Evolutionary conservation across 2,888 invertebrate genomes (phyloP), one percentile per base, ranked within the genome.

Genomic region (Trissoscelio sp.): DNA sequence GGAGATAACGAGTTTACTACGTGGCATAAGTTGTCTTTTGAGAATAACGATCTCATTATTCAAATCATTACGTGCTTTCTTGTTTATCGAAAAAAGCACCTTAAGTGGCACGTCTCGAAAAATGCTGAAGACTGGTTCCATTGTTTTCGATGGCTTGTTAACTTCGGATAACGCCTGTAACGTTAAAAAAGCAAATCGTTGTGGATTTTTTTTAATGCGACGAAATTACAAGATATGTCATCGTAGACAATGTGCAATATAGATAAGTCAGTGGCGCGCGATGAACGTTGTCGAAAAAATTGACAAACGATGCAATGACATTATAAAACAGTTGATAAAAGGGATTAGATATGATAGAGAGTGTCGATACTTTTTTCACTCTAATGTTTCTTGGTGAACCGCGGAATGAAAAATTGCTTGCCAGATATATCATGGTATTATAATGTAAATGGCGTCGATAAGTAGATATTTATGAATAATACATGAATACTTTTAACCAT

Each of bases 271-370:
- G 53, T 24, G 24, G 67, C 55, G 60, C 53, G 37, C 51, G 66
- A 64, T 57, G 72, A 55, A 66, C 69, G 53, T 77, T 62, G 48
- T 57, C 55, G 83, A 85, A 85, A 85, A 85, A 81, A 73, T 83
- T 86, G 85, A 85, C 83, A 84, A 85, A 87, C 81, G 88, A 86
- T 81, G 83, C 79, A 67, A 78, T 79, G 85, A 86, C 87, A 88
- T 89, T 87, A 87, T 87, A 86, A 87, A 87, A 86, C 87, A 87
- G 86, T 88, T 89, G 88, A 89, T 87, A 85, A 86, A 88, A 87
- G 77, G 69, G 85, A 73, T 78, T 58, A 57, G 73, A 74, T 74
- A 78, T 60, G 72, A 73, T 53, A 60, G 69, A 46, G 67, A 57
- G 64, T 79, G 72, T 79, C 78, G 66, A 72, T 79, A 72, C 81